phyloP scores from a whole-genome alignment of 2,797 vertebrate genomes.

The Hafferia zeledoni region DNA sequence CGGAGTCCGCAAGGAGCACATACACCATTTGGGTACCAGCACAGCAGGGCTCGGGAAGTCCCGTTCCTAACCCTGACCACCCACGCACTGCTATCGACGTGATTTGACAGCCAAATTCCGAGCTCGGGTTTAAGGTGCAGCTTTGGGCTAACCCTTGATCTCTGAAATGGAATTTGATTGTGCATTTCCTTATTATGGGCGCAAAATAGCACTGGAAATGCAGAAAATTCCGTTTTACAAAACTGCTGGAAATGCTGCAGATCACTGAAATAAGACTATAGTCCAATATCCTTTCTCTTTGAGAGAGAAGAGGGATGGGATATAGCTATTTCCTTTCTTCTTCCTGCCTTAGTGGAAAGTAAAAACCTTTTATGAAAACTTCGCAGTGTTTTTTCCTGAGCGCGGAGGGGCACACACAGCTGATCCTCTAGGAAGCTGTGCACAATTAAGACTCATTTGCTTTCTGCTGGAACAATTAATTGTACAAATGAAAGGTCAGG shows the following conservation, averaged over 20 bases:
- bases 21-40: not conserved
- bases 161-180: not conserved
- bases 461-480: conserved; percentile 60
- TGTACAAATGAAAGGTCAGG: conserved; percentile 60
- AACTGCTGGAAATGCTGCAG: not conserved
- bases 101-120: not conserved
- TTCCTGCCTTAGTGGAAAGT: not conserved
- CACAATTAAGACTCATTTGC: conserved; percentile 56
- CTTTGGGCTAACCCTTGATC: not conserved
- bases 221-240: not conserved
- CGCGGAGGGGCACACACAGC: not conserved
- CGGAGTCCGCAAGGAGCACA: not conserved
- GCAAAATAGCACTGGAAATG: not conserved
- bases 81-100: not conserved
- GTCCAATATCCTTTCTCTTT: not conserved
- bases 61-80: not conserved
- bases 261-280: not conserved
- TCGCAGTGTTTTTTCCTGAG: not conserved
- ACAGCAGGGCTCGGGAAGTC: not conserved
- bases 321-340: not conserved
- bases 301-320: not conserved
- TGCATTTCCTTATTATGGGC: not conserved
- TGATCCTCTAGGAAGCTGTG: conserved; percentile 54
- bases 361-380: conserved; percentile 29
- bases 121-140: not conserved